Evolutionary conservation across 2,797 vertebrate species (phyloP).

Genomic region (Coracias cyanogaster): DNA sequence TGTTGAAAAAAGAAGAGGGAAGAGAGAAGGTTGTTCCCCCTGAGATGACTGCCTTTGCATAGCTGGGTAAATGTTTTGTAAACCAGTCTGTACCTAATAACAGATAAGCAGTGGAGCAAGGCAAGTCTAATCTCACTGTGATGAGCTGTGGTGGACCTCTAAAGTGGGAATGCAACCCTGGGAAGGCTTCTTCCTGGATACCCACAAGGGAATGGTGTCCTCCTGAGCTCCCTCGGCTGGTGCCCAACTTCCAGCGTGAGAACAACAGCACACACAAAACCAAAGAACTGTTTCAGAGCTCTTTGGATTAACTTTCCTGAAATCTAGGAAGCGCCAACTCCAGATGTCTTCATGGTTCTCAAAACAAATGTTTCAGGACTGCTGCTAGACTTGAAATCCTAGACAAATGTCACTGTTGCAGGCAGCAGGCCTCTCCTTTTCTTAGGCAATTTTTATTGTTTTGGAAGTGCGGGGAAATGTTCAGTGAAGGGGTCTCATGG

Average conservation of each 20-base stretch:
- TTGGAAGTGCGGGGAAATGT: not conserved
- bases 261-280: not conserved
- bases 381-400: not conserved
- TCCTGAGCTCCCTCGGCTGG: not conserved
- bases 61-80: slow-evolving; percentile 69
- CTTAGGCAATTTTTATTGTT: not conserved
- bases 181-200: slow-evolving; percentile 51
- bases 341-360: not conserved
- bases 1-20: not conserved
- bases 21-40: slow-evolving; percentile 31
- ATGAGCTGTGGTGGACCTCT: slow-evolving; percentile 14
- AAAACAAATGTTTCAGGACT: not conserved
- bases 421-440: not conserved
- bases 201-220: not conserved
- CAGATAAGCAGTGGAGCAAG: slow-evolving; percentile 47
- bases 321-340: not conserved
- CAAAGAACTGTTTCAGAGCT: not conserved
- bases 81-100: slow-evolving; percentile 56
- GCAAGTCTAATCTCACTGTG: slow-evolving; percentile 14
- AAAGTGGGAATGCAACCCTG: slow-evolving; percentile 25
- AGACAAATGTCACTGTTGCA: not conserved
- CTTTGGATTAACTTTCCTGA: not conserved
- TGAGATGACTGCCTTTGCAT: slow-evolving; percentile 19
- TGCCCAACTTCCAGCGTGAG: not conserved
- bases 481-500: not conserved